Conservation (phyloP, 2,797 vertebrate species). For the Chlorospingus semifuscus region DNA sequence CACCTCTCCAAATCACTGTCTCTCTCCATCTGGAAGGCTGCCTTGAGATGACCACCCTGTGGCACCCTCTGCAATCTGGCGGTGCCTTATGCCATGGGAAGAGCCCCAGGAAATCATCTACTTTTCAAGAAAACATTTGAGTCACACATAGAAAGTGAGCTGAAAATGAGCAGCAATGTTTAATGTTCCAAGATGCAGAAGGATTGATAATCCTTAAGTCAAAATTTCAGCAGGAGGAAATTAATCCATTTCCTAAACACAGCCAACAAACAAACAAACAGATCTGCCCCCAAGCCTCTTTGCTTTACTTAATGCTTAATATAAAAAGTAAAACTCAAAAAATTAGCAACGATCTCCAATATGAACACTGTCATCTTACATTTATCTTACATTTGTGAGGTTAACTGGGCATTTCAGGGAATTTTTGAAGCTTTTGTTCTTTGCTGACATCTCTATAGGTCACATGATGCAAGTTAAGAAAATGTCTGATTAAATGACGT, state of each 20-base stretch:
- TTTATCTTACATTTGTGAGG: neutral
- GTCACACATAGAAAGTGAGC: neutral
- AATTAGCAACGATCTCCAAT: neutral
- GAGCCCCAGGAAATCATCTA: neutral
- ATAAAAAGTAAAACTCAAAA: neutral
- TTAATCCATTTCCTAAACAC: neutral
- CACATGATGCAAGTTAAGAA: neutral
- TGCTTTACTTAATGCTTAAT: neutral
- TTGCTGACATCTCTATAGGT: neutral
- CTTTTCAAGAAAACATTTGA: neutral
- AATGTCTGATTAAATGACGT: neutral
- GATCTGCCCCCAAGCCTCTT: neutral
- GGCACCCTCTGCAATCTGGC: constrained; percentile 4
- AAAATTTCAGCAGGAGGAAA: neutral
- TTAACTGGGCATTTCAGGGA: neutral
- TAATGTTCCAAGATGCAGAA: neutral
- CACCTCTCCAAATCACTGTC: neutral
- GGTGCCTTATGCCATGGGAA: neutral
- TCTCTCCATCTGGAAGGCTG: neutral
- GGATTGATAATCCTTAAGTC: neutral
- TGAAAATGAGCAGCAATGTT: neutral
- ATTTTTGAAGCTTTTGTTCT: neutral
- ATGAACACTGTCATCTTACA: neutral
- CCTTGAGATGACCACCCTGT: neutral
- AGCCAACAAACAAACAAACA: neutral